Percentiles rank a stretch among this genome's conserved stretches.
phyloP scores from a whole-genome alignment of 2,113 vertebrate species.

The Chaetops frenatus region DNA sequence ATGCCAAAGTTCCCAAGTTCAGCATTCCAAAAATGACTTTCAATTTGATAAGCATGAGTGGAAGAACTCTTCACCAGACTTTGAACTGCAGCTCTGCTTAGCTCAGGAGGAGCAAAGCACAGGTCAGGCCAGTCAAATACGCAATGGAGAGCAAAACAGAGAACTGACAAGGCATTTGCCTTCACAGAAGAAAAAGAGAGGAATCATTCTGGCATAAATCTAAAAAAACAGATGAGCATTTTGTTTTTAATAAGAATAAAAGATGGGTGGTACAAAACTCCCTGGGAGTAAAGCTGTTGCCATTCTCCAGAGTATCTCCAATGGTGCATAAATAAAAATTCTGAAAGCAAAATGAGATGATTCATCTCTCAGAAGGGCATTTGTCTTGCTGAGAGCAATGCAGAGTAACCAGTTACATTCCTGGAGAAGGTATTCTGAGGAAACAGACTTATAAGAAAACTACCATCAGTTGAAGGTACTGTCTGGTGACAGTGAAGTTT shows the following conservation, averaged over 20 bases:
- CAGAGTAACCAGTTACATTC: background rate
- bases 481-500: background rate
- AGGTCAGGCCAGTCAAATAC: background rate
- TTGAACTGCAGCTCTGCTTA: background rate
- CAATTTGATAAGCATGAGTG: conserved; percentile 12
- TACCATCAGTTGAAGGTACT: background rate
- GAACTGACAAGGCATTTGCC: background rate
- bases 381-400: background rate
- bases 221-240: background rate
- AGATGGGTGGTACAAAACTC: background rate
- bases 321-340: background rate
- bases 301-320: background rate
- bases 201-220: background rate
- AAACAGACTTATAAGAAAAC: background rate
- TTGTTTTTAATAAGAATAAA: background rate
- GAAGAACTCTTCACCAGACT: background rate
- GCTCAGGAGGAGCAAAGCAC: background rate
- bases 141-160: background rate
- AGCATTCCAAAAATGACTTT: conserved; percentile 13
- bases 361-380: background rate
- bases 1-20: conserved; percentile 43
- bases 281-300: background rate
- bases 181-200: background rate
- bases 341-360: background rate
- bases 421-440: background rate